Base-by-base conservation (phyloP, 2,888 invertebrate genomes). In the Bombylius discolor region DNA sequence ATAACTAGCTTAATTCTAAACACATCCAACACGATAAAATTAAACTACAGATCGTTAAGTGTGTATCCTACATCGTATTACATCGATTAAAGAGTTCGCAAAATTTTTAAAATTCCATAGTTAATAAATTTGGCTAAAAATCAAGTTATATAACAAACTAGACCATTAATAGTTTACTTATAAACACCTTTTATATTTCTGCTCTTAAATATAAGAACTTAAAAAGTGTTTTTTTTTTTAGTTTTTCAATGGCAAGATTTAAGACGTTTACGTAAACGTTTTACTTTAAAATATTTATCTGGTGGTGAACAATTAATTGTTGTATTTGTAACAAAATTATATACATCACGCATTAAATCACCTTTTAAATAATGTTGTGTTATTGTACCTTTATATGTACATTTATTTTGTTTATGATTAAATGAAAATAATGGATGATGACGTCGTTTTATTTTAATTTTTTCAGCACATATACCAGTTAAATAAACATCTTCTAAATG, bases 401-500 rank as follows among this genome's bases (percentile, higher is more conserved):
- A 82, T 33, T 73, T 66, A 57, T 79, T 77, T 32, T 64, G 64
- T 0, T 68, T 68, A 51, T 64, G 65, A 68, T 68, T 64, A 68
- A 77, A 64, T 73, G 74, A 65, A 70, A 88, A 88, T 31, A 81
- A 77, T 3, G 81, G 74, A 71, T 84, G 81, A 72, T 85, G 82
- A 39, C 77, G 76, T 0, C 86, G 82, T 7, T 70, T 68, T 3
- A 88, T 65, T 4, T 74, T 72, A 0, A 84, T 80, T 7, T 77
- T 77, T 13, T 74, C 73, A 0, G 87, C 81, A 66, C 86, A 85
- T 58, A 85, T 78, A 33, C 87, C 89, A n/a, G 87, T 89, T 55
- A 88, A 78, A 65, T 83, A 89, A 31, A 89, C 82, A 67, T 89
- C 89, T 69, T 89, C 89, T 46, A 89, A 72, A 67, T 90, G 88